Conservation (phyloP, 2,797 vertebrate species). For the Tangara arthus region DNA sequence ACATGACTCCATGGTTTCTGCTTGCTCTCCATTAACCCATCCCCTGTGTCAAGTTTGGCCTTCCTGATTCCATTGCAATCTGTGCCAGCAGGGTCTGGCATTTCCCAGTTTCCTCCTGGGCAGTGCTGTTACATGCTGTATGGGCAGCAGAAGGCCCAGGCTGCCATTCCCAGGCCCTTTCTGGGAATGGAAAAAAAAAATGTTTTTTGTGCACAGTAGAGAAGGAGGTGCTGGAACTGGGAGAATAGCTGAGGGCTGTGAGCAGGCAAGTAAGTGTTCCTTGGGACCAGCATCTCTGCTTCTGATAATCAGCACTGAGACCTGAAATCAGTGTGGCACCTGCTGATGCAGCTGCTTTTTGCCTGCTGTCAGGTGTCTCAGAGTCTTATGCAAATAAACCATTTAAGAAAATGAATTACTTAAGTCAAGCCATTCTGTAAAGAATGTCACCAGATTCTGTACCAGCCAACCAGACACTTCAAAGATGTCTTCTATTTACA, state of each 20-base stretch:
- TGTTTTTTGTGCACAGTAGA: background rate
- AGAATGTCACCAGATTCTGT: background rate
- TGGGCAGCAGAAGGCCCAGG: background rate
- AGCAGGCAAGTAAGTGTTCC: background rate
- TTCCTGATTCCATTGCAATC: background rate
- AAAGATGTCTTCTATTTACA: background rate
- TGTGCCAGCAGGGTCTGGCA: background rate
- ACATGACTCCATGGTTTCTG: background rate
- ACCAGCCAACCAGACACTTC: background rate
- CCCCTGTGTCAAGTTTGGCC: background rate
- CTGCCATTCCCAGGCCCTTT: background rate
- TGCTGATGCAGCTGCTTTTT: background rate
- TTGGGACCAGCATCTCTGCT: background rate
- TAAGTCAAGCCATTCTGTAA: background rate
- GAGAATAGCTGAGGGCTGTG: accelerated
- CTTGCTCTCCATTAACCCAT: background rate
- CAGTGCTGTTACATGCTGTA: accelerated
- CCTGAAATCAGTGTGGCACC: background rate
- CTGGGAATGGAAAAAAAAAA: background rate
- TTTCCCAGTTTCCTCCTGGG: background rate
- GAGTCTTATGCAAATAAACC: background rate
- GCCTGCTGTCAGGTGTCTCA: background rate
- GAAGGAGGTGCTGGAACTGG: background rate
- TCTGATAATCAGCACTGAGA: background rate
- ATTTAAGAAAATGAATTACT: background rate